phyloP scores from a whole-genome alignment of 2,888 invertebrate genomes.

The Morpho helenor region DNA sequence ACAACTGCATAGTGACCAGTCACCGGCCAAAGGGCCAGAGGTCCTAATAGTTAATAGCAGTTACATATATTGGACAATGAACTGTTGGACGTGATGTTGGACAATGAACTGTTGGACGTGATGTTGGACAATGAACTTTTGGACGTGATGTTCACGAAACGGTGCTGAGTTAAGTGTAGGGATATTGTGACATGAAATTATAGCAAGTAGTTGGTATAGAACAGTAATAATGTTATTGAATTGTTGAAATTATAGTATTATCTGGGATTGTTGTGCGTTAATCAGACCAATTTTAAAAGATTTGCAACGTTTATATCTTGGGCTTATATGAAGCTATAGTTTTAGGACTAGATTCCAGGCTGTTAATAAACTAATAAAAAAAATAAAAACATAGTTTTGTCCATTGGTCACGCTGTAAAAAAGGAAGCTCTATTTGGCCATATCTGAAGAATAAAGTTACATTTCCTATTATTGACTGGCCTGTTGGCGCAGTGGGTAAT shows the following conservation, averaged over 20 bases:
- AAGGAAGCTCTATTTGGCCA: too few relatives aligned
- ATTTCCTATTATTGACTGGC: too few relatives aligned
- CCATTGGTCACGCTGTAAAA: too few relatives aligned
- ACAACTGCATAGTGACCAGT: conserved; percentile 76
- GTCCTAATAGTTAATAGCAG: conserved; percentile 43
- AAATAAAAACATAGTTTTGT: too few relatives aligned
- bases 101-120: conserved; percentile 29
- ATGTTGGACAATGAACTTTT: conserved; percentile 28
- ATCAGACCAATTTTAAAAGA: too few relatives aligned
- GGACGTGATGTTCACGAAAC: conserved; percentile 26
- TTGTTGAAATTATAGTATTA: conserved; percentile 14
- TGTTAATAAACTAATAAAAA: too few relatives aligned
- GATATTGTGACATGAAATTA: conserved; percentile 10
- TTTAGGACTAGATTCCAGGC: too few relatives aligned
- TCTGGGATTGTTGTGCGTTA: too few relatives aligned
- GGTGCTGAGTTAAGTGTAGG: conserved; percentile 32
- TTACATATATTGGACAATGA: conserved; percentile 24
- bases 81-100: conserved; percentile 22
- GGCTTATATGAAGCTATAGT: too few relatives aligned
- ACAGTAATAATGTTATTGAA: conserved; percentile 13
- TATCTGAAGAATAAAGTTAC: too few relatives aligned
- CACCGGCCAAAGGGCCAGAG: conserved; percentile 58
- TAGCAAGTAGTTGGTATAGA: conserved; percentile 16
- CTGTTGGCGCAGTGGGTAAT: too few relatives aligned
- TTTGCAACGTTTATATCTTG: too few relatives aligned